Evolutionary conservation across 2,113 vertebrate species (phyloP).

Genomic region (Scortum barcoo): DNA sequence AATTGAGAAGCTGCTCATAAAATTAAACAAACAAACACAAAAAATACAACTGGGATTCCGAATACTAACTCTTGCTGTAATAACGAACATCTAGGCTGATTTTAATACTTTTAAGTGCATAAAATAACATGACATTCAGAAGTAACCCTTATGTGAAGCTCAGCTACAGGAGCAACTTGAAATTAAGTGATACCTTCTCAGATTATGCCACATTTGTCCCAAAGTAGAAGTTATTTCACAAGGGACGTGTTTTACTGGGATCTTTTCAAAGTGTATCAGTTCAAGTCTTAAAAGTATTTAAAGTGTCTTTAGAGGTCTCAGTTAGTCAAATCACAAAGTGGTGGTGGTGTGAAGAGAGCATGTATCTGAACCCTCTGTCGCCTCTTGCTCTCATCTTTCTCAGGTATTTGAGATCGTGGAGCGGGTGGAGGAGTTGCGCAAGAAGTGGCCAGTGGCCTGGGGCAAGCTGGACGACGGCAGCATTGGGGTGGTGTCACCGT

Average conservation of each 20-base stretch:
- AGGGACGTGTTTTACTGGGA: too few species aligned
- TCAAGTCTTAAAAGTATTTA: neutral
- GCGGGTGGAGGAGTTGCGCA: conserved; percentile 95
- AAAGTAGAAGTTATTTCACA: neutral
- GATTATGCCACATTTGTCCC: neutral
- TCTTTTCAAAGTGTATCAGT: neutral
- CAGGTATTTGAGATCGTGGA: conserved; percentile 99
- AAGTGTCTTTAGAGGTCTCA: neutral
- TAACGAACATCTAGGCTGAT: neutral
- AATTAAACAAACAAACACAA: too few species aligned
- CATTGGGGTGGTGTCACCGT: conserved; percentile 97
- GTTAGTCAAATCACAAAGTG: neutral
- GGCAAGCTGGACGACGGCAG: conserved; percentile 97
- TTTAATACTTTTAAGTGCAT: neutral
- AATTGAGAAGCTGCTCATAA: conserved; percentile 2
- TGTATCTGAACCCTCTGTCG: neutral
- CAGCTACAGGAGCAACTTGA: neutral
- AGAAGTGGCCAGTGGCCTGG: conserved; percentile 98
- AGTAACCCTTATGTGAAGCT: neutral
- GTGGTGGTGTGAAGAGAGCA: neutral
- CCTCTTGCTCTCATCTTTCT: neutral
- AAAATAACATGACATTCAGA: neutral
- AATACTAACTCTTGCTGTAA: conserved; percentile 1
- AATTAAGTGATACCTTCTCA: neutral
- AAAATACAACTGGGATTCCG: neutral